These are phyloP conservation scores for Holacanthella duospinosa DNA, from an alignment of 2,888 invertebrate genomes.

Conservation along the genomic window DNA sequence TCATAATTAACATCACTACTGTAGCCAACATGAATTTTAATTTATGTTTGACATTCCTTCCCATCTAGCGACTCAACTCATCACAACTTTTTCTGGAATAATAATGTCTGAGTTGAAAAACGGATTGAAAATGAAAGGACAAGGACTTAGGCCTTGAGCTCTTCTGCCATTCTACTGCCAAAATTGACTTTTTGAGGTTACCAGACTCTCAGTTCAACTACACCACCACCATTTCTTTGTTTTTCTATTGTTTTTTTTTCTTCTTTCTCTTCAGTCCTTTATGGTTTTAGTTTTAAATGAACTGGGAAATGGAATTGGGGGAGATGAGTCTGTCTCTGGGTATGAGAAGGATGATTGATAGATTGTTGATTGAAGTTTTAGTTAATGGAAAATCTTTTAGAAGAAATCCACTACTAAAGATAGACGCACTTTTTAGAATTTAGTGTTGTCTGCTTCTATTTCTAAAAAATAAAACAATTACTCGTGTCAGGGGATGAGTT, in stretches of 20 bases:
- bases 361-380: slow-evolving; percentile 7
- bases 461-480: too few relatives aligned
- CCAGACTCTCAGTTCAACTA: neutral
- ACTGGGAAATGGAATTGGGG: neutral
- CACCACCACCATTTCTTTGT: too few relatives aligned
- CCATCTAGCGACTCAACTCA: too few relatives aligned
- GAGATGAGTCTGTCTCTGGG: neutral
- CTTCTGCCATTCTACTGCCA: too few relatives aligned
- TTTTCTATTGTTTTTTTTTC: too few relatives aligned
- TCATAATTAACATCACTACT: too few relatives aligned
- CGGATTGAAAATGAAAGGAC: too few relatives aligned
- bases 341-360: slow-evolving; percentile 5
- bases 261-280: neutral
- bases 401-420: neutral
- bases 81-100: too few relatives aligned
- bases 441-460: neutral
- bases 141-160: too few relatives aligned
- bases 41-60: too few relatives aligned
- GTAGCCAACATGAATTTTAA: too few relatives aligned
- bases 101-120: neutral
- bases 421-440: neutral
- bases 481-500: too few relatives aligned
- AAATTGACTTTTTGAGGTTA: neutral
- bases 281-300: neutral
- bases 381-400: neutral